Conservation (phyloP, 2,888 invertebrate species). For the Microplitis deprimator region DNA sequence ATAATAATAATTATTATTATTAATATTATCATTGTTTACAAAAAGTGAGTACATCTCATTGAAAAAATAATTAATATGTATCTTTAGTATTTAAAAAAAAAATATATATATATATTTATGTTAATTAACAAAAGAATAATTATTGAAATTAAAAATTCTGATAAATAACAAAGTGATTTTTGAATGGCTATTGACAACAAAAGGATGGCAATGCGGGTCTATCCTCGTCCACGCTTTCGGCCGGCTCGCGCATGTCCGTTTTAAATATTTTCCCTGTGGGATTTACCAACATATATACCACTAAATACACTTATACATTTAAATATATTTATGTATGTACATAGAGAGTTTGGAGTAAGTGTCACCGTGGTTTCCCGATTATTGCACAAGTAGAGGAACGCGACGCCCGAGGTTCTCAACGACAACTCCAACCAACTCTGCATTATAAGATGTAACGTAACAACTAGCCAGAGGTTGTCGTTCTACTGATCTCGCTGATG, state of each 20-base stretch:
- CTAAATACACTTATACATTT: neutral
- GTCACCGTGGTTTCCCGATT: constrained; percentile 32
- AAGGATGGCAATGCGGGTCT: constrained; percentile 24
- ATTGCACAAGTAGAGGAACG: constrained; percentile 21
- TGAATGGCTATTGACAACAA: neutral
- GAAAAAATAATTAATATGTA: neutral
- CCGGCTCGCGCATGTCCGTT: constrained; percentile 36
- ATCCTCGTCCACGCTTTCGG: constrained; percentile 24
- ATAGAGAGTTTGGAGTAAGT: neutral
- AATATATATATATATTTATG: neutral
- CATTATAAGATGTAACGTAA: constrained; percentile 10
- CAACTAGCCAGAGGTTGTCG: constrained; percentile 21
- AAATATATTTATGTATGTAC: constrained; percentile 6
- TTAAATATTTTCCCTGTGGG: constrained; percentile 17
- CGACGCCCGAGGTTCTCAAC: constrained; percentile 21
- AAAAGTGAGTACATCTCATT: neutral
- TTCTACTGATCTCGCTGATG: neutral
- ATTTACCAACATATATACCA: neutral
- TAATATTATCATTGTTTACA: neutral
- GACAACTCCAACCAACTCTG: neutral
- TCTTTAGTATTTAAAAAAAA: neutral
- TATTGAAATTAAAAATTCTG: neutral
- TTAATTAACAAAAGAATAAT: neutral
- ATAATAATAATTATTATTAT: neutral
- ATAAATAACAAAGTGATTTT: neutral